These are phyloP conservation scores for Frankliniella intonsa DNA, from an alignment of 2,888 invertebrate genomes.

Conservation along the genomic window DNA sequence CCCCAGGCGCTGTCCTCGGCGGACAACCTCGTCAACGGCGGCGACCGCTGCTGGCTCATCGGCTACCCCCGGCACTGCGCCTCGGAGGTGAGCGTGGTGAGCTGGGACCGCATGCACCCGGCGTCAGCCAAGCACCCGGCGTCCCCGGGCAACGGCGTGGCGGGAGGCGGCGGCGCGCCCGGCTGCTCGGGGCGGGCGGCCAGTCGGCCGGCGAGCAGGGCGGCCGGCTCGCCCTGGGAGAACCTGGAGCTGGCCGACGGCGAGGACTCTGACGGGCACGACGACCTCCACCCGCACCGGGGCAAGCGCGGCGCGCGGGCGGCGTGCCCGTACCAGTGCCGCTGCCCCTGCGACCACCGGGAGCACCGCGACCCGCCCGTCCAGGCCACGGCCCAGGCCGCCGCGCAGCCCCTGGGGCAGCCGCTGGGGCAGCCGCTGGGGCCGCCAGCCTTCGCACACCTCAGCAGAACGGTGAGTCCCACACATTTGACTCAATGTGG, in stretches of 20 bases:
- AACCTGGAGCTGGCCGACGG: constrained; percentile 14
- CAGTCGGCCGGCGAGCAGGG: not conserved
- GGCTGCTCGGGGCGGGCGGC: not conserved
- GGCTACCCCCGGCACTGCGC: constrained; percentile 20
- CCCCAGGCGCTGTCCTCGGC: not conserved
- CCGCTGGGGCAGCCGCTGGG: not conserved
- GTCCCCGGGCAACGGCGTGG: not conserved
- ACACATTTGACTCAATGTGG: too few relatives aligned
- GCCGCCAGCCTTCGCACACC: not conserved
- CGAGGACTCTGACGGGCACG: constrained; percentile 11
- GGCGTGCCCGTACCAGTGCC: constrained; percentile 19
- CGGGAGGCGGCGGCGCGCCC: not conserved
- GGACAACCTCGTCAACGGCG: constrained; percentile 5
- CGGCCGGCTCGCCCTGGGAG: not conserved
- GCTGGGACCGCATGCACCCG: constrained; percentile 3
- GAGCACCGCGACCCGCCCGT: not conserved
- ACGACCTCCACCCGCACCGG: not conserved
- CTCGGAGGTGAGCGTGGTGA: constrained; percentile 11
- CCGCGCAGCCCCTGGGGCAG: not conserved
- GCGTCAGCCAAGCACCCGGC: not conserved
- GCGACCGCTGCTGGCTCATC: constrained; percentile 23
- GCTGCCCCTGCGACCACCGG: constrained; percentile 20
- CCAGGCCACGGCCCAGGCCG: too few relatives aligned
- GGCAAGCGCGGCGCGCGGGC: constrained; percentile 5
- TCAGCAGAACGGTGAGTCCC: not conserved